phyloP scores from a whole-genome alignment of 2,888 invertebrate species.

The Rhyacophila evoluta region DNA sequence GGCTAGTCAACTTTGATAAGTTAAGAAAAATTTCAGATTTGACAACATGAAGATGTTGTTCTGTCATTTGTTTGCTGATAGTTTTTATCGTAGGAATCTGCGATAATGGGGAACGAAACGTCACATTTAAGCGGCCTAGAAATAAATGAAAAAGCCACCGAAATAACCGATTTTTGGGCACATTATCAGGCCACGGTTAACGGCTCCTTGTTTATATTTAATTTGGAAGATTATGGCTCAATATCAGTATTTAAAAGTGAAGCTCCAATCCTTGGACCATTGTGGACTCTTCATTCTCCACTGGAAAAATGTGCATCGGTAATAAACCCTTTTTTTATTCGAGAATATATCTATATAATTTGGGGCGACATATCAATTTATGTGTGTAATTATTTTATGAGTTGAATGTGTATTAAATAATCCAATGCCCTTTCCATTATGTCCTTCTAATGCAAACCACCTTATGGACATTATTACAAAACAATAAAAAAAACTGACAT shows the following conservation, averaged over 20 bases:
- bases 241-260: conserved; percentile 84
- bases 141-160: conserved; percentile 80
- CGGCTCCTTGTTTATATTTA: conserved; percentile 69
- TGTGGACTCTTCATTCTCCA: conserved; percentile 76
- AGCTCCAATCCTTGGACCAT: conserved; percentile 72
- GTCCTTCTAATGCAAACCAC: no score
- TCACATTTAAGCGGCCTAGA: conserved; percentile 79
- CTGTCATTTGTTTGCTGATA: conserved; percentile 2
- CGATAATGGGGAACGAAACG: conserved; percentile 81
- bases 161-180: conserved; percentile 84
- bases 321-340: conserved; percentile 55
- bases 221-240: conserved; percentile 70
- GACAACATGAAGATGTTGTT: background rate
- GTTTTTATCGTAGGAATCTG: background rate
- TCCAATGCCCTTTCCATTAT: no score
- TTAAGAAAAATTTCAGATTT: background rate
- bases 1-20: background rate
- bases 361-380: no score
- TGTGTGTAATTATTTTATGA: no score
- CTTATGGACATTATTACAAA: no score
- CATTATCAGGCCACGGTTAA: conserved; percentile 75
- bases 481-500: no score
- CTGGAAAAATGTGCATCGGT: conserved; percentile 84
- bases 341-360: no score
- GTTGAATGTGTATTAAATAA: no score